These are phyloP conservation scores for Actinia tenebrosa DNA, from an alignment of 64 coral and sea anemone genomes.

Conservation along the genomic window DNA sequence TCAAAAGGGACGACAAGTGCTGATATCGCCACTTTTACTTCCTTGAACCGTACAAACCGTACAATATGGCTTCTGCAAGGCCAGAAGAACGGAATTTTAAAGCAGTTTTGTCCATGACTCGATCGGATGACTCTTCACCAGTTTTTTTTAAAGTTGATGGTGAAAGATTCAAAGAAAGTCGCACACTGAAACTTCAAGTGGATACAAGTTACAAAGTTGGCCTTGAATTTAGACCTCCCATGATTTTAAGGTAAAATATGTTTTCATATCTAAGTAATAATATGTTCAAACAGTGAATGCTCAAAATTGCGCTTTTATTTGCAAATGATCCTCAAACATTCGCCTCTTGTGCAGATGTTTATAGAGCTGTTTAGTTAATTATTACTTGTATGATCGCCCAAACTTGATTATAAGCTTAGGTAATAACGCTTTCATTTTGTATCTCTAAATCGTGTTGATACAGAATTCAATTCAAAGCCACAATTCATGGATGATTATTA, in stretches of 20 bases:
- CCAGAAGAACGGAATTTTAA: constrained; percentile 74
- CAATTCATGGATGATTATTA: too few relatives aligned
- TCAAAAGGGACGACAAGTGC: not conserved
- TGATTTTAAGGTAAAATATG: constrained; percentile 60
- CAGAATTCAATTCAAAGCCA: too few relatives aligned
- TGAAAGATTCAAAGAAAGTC: constrained; percentile 89
- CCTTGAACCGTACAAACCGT: not conserved
- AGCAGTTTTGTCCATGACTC: constrained; percentile 49
- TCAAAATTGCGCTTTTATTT: not conserved
- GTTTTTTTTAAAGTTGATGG: constrained; percentile 95
- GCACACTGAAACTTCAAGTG: constrained; percentile 76
- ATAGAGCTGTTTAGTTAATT: too few relatives aligned
- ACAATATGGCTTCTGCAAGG: constrained; percentile 59
- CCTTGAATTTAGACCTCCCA: constrained; percentile 79
- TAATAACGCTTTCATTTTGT: too few relatives aligned
- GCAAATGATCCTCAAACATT: not conserved
- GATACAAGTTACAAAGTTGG: constrained; percentile 70
- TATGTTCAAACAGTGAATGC: not conserved
- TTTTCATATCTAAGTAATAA: not conserved
- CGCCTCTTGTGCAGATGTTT: too few relatives aligned
- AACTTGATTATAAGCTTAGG: too few relatives aligned
- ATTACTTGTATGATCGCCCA: too few relatives aligned
- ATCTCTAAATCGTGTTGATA: too few relatives aligned
- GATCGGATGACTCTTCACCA: constrained; percentile 75
- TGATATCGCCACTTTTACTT: not conserved